phyloP scores from a whole-genome alignment of 2,113 vertebrate species.

The Chlorodrepanis virens region DNA sequence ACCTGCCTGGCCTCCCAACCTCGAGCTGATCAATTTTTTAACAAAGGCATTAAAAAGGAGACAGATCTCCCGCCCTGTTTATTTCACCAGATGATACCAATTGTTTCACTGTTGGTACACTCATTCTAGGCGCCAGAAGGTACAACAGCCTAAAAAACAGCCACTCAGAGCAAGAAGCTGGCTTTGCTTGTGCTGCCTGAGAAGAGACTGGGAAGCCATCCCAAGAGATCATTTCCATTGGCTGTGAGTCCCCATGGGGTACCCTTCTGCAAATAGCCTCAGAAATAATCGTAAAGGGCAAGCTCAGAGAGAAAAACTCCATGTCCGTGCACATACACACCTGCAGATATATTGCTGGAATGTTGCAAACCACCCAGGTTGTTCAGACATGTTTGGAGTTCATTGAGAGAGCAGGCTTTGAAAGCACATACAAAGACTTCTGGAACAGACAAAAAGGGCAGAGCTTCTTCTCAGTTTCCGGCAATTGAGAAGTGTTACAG shows the following conservation, averaged over 20 bases:
- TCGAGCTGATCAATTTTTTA: too few relatives aligned
- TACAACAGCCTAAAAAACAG: background rate
- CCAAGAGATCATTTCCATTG: background rate
- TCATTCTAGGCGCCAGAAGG: background rate
- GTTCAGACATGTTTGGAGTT: background rate
- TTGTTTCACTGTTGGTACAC: background rate
- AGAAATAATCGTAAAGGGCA: background rate
- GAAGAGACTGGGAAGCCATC: background rate
- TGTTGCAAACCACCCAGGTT: background rate
- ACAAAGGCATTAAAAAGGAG: too few relatives aligned
- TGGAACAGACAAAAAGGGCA: background rate
- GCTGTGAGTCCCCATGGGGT: background rate
- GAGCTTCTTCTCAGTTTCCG: background rate
- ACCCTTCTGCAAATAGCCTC: background rate
- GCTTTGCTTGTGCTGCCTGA: background rate
- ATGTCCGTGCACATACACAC: accelerated
- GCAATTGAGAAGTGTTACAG: background rate
- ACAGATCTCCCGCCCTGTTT: too few relatives aligned
- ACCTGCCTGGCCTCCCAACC: too few relatives aligned
- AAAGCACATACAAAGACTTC: background rate
- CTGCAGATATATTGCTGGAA: background rate
- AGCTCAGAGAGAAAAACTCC: background rate
- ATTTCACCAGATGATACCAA: background rate
- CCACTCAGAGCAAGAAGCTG: background rate
- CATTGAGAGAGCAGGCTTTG: background rate